These are phyloP conservation scores for Matsumurasca onukii DNA, from an alignment of 1,140 invertebrate genomes.

Conservation along the genomic window DNA sequence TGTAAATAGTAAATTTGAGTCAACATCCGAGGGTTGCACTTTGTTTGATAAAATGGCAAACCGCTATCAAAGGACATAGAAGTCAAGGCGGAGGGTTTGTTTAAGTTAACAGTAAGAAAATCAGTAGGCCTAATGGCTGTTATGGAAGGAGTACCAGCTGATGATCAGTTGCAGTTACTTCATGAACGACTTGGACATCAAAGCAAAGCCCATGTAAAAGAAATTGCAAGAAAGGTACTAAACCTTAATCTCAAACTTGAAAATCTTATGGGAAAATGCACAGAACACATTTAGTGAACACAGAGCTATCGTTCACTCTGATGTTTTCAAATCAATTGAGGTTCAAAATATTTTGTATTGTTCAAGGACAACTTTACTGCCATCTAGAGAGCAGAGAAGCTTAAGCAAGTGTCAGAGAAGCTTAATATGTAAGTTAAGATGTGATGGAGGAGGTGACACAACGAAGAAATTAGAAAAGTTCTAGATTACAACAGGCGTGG, in stretches of 20 bases:
- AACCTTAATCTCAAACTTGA: constrained; percentile 9
- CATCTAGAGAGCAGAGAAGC: constrained; percentile 33
- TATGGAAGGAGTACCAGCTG: constrained; percentile 1
- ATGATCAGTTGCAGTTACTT: constrained; percentile 2
- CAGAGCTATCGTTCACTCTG: constrained; percentile 42
- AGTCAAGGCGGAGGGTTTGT: not conserved
- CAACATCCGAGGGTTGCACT: constrained; percentile 4
- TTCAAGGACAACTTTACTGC: constrained; percentile 42
- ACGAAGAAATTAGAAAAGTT: constrained; percentile 40
- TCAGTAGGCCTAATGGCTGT: constrained; percentile 1
- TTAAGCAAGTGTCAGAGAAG: constrained; percentile 42
- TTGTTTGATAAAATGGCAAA: constrained; percentile 6
- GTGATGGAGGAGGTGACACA: constrained; percentile 45
- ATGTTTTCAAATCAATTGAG: constrained; percentile 26
- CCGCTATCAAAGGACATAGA: constrained; percentile 5
- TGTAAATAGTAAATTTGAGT: constrained; percentile 3
- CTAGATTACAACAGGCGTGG: constrained; percentile 40
- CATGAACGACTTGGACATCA: not conserved
- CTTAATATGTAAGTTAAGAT: constrained; percentile 41
- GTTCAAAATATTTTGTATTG: constrained; percentile 41
- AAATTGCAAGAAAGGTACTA: constrained; percentile 1
- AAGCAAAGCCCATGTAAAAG: constrained; percentile 1
- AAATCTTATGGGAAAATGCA: constrained; percentile 41
- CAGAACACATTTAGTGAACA: constrained; percentile 35
- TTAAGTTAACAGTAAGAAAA: constrained; percentile 6